Evolutionary conservation across 2,113 vertebrate genomes (phyloP), one percentile per base, ranked within the genome.

Genomic region (Cyanistes caeruleus): DNA sequence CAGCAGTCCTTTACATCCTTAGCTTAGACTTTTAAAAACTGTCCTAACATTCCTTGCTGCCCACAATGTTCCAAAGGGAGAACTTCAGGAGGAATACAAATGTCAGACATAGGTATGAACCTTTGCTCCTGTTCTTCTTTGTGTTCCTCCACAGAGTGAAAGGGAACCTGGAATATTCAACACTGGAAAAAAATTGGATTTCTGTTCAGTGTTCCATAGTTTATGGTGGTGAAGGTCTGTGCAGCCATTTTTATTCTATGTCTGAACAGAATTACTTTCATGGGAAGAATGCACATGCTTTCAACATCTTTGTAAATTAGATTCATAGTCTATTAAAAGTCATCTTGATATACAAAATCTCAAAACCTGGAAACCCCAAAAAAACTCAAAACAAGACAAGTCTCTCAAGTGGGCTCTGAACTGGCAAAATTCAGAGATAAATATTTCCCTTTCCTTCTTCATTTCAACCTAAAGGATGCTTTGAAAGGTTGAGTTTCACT

Each of bases 231-330:
- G 78, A 83, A 91, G 70, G 64, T 83, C 58, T 63, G 53, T 58
- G 27, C 75, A 95, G 58, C 48, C 37, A 22, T 84, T 94, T 87
- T 90, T 48, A 67, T 87, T 82, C 46, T 91, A 27, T 22, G 1
- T 82, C 69, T 96, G 92, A 62, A 89, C 89, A 88, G 64, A 94
- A 93, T 93, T 84, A 65, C 33, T 70, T 94, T 93, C 74, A 65
- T 59, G 37, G 65, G 58, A 84, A 86, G 70, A 94, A 94, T 46
- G 60, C 55, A 52, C 41, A 74, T 7, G 8, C 39, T 94, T 95
- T 90, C 53, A 86, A 39, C 58, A 91, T 93, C 74, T 63, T 82
- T 41, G 64, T 70, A 87, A 53, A 8, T 43, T 62, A 92, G 1
- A 2, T 79, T 90, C 51, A 37, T 69, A 82, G 49, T 18, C 46